These are phyloP conservation scores for Spea multiplicata DNA, from an alignment of 2,113 vertebrate genomes.

Conservation along the genomic window DNA sequence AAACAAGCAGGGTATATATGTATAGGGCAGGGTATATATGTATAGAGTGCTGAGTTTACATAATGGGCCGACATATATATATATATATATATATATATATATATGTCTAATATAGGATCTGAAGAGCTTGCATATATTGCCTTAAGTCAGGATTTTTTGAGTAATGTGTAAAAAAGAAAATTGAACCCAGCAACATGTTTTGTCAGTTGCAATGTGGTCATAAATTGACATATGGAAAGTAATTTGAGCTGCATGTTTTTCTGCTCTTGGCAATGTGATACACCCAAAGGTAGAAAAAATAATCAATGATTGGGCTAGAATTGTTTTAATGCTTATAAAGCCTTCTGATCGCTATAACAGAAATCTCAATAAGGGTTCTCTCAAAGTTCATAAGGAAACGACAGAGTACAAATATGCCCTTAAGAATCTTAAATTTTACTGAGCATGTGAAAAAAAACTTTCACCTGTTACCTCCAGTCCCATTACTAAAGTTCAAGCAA, in stretches of 20 bases:
- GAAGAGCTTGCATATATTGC: conserved; percentile 18
- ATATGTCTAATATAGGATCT: neutral
- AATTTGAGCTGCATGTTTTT: conserved; percentile 37
- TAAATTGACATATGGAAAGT: conserved; percentile 48
- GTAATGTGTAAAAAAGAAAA: conserved; percentile 42
- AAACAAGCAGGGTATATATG: too few relatives aligned
- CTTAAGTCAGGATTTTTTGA: conserved; percentile 29
- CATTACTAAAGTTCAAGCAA: conserved; percentile 41
- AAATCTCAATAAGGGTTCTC: conserved; percentile 35
- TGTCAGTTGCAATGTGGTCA: conserved; percentile 44
- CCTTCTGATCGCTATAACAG: conserved; percentile 43
- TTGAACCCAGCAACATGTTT: conserved; percentile 42
- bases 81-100: too few relatives aligned
- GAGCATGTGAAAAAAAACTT: conserved; percentile 31
- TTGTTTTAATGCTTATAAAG: conserved; percentile 38
- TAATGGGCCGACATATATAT: conserved; percentile 22
- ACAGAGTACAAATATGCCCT: conserved; percentile 39
- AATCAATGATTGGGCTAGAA: conserved; percentile 34
- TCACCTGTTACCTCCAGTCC: conserved; percentile 42
- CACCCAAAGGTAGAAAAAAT: conserved; percentile 45
- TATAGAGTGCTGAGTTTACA: neutral
- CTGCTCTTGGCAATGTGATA: conserved; percentile 40
- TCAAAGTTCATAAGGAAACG: conserved; percentile 39
- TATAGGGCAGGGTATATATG: too few relatives aligned
- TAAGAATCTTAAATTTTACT: conserved; percentile 43